A percentile compares a stretch with the other conserved stretches of the same genome.
phyloP scores from a whole-genome alignment of 2,113 vertebrate species.

The Glaucomys volans region DNA sequence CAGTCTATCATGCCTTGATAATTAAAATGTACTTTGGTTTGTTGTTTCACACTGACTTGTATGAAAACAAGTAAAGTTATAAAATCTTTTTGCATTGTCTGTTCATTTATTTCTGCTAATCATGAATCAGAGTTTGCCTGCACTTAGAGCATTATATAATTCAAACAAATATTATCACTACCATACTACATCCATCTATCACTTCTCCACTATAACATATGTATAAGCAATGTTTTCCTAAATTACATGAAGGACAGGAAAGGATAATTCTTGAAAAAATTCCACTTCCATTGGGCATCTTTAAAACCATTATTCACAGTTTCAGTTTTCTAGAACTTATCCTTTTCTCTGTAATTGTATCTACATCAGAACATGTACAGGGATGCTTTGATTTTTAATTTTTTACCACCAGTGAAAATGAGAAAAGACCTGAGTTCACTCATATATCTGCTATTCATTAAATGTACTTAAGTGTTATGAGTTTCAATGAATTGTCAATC shows the following conservation, averaged over 20 bases:
- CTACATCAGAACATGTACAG: neutral
- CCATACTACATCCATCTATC: neutral
- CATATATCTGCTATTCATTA: neutral
- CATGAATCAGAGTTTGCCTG: neutral
- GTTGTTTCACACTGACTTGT: conserved; percentile 58
- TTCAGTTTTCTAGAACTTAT: neutral
- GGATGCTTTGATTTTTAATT: neutral
- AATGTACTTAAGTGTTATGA: neutral
- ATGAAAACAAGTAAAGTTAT: conserved; percentile 63
- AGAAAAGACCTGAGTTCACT: neutral
- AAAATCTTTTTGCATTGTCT: conserved; percentile 41
- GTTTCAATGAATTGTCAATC: neutral
- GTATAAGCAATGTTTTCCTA: neutral
- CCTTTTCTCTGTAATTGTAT: neutral
- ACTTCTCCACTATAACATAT: neutral
- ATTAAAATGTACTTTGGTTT: conserved; percentile 70
- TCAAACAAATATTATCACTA: neutral
- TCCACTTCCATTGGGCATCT: neutral
- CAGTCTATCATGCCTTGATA: conserved; percentile 59
- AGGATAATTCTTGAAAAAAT: conserved; percentile 11
- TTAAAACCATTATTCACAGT: neutral
- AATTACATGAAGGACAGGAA: neutral
- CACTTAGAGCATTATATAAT: conserved; percentile 31
- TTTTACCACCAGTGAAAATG: neutral
- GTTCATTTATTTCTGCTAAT: conserved; percentile 54